phyloP scores from a whole-genome alignment of 2,888 invertebrate genomes.

The Temnothorax unifasciatus region DNA sequence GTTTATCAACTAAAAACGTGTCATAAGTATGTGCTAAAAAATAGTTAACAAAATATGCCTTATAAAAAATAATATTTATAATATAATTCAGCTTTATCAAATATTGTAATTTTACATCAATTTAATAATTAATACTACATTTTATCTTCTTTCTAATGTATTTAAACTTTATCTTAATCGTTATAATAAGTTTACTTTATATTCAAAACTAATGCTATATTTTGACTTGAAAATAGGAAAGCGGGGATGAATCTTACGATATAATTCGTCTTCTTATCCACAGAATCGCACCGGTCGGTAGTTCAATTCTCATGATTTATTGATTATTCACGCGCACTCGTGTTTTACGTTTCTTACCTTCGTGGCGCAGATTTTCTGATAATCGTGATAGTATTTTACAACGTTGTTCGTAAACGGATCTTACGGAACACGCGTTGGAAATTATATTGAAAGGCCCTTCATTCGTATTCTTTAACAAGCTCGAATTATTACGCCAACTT shows the following conservation, averaged over 20 bases:
- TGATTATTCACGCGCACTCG: constrained; percentile 47
- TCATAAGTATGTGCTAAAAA: neutral
- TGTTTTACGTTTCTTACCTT: constrained; percentile 19
- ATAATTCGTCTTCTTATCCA: neutral
- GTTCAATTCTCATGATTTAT: neutral
- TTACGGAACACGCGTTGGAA: constrained; percentile 27
- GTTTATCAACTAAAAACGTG: neutral
- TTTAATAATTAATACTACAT: neutral
- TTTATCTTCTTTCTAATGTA: neutral
- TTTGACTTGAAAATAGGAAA: neutral
- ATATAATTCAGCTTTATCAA: neutral
- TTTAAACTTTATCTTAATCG: neutral
- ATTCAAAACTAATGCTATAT: neutral
- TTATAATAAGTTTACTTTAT: neutral
- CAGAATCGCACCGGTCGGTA: neutral
- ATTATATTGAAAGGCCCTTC: constrained; percentile 52
- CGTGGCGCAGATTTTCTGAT: constrained; percentile 30
- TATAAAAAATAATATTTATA: neutral
- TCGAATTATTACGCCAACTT: constrained; percentile 67
- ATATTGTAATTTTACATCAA: neutral
- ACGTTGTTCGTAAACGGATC: constrained; percentile 28
- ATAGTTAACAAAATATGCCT: neutral
- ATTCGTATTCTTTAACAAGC: constrained; percentile 60
- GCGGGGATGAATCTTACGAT: neutral
- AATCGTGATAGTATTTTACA: constrained; percentile 39